A percentile compares a stretch with the other conserved stretches of the same genome.
These are phyloP conservation scores for Drosophila asahinai DNA, from an alignment of 1,140 invertebrate genomes.

Conservation along the genomic window DNA sequence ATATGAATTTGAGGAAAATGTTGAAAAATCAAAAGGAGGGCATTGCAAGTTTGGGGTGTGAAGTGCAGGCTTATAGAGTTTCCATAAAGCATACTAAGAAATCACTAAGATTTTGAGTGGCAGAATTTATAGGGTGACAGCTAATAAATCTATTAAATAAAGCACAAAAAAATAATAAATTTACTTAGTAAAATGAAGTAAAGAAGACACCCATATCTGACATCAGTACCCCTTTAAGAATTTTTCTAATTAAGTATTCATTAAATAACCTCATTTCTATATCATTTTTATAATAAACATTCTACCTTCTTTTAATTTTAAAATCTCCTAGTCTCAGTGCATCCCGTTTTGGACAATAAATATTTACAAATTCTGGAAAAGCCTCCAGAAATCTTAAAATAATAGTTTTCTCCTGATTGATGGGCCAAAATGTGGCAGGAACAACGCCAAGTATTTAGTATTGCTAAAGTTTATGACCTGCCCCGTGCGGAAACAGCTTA, in stretches of 20 bases:
- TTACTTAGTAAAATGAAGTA: too few relatives aligned
- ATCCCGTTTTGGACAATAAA: constrained; percentile 4
- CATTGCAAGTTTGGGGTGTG: background rate
- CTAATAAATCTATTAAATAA: background rate
- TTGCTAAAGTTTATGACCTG: background rate
- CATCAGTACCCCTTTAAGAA: too few relatives aligned
- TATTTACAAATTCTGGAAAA: constrained; percentile 1
- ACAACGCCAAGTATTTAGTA: constrained; percentile 29
- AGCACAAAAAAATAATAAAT: background rate
- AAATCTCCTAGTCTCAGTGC: too few relatives aligned
- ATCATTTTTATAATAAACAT: too few relatives aligned
- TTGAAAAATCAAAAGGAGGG: background rate
- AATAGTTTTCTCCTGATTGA: constrained; percentile 20
- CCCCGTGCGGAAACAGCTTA: background rate
- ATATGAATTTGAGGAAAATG: constrained; percentile 18
- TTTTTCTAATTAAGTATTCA: too few relatives aligned
- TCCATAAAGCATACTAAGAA: background rate
- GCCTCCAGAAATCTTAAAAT: background rate
- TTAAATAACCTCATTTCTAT: too few relatives aligned
- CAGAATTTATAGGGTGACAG: background rate
- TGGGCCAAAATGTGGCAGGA: constrained; percentile 12
- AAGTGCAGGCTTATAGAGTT: background rate
- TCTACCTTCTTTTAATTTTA: background rate
- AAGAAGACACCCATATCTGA: too few relatives aligned
- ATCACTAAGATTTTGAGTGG: background rate